Base-by-base conservation (phyloP, 2,888 invertebrate genomes). In the Ophion ventricosus region DNA sequence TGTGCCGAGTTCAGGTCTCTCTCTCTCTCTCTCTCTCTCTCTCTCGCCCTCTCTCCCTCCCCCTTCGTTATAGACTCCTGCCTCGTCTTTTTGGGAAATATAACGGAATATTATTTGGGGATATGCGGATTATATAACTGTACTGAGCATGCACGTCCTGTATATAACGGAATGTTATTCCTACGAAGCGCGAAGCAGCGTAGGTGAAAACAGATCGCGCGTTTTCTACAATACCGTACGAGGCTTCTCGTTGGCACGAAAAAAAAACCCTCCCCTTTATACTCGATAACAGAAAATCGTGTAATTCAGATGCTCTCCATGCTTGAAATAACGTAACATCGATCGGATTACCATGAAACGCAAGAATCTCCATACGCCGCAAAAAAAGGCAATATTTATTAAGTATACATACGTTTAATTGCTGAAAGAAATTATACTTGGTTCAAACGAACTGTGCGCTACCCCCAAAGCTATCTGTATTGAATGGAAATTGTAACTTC, bases 91-190 rank as follows among this genome's bases (percentile, higher is more conserved):
- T 88, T 89, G 80, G 88, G 76, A 40, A 82, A 82, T 69, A 90
- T 88, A 88, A 90, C 88, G 89, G 88, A 89, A 89, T 90, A 91
- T 91, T 91, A 91, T 88, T 84, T 82, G 81, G 78, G 74, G 73
- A 85, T 82, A 73, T 49, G 29, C 67, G 40, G 75, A 79, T 69
- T 20, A 73, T 80, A 67, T 75, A 63, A 64, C 75, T 64, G 56
- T 79, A 79, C 14, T 10, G 67, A 23, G 11, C n/a, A n/a, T 10
- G 29, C 57, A 40, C 67, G 40, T 67, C 14, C 26, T 74, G 61
- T 74, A 74, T 67, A 70, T 49, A 89, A 89, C 88, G 88, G 87
- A 88, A 89, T 90, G 90, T 90, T 90, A 91, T 88, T 80, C 77
- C 84, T 72, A 66, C 25, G 20, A 43, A 61, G 57, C 81, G 57